These are phyloP conservation scores for Zygothrica quintamaculata DNA, from an alignment of 2,888 invertebrate genomes.

Conservation along the genomic window DNA sequence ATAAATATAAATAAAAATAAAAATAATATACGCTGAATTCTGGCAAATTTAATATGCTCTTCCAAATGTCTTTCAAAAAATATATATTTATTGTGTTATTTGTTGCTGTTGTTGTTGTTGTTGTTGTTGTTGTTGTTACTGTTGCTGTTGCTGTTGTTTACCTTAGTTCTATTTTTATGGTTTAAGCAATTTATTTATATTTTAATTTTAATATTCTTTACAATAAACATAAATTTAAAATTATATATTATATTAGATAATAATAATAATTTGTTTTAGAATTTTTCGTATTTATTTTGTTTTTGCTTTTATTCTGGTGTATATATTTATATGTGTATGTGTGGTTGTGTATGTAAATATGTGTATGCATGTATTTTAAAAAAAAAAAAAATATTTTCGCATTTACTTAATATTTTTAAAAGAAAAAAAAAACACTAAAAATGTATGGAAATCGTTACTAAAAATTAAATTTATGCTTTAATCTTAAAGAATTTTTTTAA, in stretches of 20 bases:
- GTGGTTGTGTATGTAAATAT: not conserved
- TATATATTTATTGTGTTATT: conserved; percentile 56
- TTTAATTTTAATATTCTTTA: too few species aligned
- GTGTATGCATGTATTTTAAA: not conserved
- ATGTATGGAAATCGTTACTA: conserved; percentile 77
- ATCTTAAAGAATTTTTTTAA: conserved; percentile 52
- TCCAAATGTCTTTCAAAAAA: conserved; percentile 61
- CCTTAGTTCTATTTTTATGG: conserved; percentile 44
- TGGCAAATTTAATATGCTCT: conserved; percentile 10
- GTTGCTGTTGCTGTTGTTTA: conserved; percentile 33
- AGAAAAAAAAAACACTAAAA: conserved; percentile 73
- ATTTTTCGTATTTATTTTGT: conserved; percentile 44
- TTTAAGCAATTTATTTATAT: conserved; percentile 61
- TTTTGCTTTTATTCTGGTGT: conserved; percentile 41
- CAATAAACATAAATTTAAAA: conserved; percentile 72
- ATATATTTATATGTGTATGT: not conserved
- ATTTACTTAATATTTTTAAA: conserved; percentile 64
- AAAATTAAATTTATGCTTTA: conserved; percentile 67
- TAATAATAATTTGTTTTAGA: conserved; percentile 47
- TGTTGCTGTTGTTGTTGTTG: conserved; percentile 31
- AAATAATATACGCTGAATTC: conserved; percentile 31
- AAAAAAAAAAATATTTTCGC: conserved; percentile 3
- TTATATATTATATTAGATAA: conserved; percentile 42
- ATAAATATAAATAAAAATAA: conserved; percentile 25
- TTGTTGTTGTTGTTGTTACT: conserved; percentile 32